Percentiles rank a stretch among this genome's conserved stretches.
phyloP scores from a whole-genome alignment of 2,797 vertebrate genomes.

The Gymnodraco acuticeps region DNA sequence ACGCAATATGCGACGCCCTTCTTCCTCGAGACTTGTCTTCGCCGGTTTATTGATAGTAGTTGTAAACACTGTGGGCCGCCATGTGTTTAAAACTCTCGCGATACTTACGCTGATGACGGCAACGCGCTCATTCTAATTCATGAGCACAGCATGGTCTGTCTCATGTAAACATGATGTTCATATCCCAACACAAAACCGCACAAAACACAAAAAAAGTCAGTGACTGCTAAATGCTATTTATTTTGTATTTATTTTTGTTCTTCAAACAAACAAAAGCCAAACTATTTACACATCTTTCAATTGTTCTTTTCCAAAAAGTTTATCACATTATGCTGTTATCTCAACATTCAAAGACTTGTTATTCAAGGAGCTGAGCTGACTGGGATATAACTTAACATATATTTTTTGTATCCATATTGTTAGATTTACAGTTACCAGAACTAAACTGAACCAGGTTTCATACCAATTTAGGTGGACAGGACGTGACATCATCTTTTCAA shows the following conservation, averaged over 20 bases:
- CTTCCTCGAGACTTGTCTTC: conserved; percentile 21
- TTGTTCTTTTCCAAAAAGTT: conserved; percentile 75
- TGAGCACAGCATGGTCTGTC: no score
- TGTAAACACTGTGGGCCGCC: conserved; percentile 74
- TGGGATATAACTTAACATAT: conserved; percentile 10
- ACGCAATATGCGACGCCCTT: neutral
- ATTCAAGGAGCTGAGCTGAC: conserved; percentile 77
- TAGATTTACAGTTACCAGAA: conserved; percentile 4
- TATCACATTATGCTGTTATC: conserved; percentile 70
- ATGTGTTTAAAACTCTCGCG: conserved; percentile 57
- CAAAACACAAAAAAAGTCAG: conserved; percentile 4
- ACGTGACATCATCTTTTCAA: neutral
- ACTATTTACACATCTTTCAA: conserved; percentile 85
- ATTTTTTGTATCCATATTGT: conserved; percentile 8
- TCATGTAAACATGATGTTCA: neutral
- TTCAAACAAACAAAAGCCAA: conserved; percentile 85
- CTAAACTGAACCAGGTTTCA: conserved; percentile 25
- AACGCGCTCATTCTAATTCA: no score
- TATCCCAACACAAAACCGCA: neutral
- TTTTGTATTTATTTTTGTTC: conserved; percentile 85
- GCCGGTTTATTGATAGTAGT: conserved; percentile 60
- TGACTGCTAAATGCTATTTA: conserved; percentile 79
- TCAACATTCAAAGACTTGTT: conserved; percentile 74
- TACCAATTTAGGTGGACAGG: neutral
- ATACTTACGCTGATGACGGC: neutral